Base-by-base conservation (phyloP, 2,888 invertebrate genomes). In the Pseudococcus viburni region DNA sequence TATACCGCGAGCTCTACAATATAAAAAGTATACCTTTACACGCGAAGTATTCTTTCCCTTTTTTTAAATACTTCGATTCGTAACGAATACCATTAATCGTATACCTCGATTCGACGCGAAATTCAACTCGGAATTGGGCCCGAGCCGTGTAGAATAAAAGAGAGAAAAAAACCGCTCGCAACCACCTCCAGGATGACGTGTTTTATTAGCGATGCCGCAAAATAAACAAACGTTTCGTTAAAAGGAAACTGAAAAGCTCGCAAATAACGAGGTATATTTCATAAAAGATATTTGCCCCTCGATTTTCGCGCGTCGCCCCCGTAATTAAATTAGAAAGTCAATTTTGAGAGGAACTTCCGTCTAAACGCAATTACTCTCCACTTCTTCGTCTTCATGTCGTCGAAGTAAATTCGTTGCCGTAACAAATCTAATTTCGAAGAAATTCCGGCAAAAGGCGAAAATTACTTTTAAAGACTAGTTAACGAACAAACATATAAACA, bases 311-410 rank as follows among this genome's bases (percentile, higher is more conserved):
- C 80, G 33, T 83, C n/a, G 39, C 11, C 42, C 33, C 9, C 19
- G 80, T 83, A 83, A 83, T 83, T 83, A 83, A 83, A 83, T 83
- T 83, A 83, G 80, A 83, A 83, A 83, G 80, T 83, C 80, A 83
- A 83, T 83, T 83, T 83, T 46, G 80, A 83, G 80, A 83, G 42
- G 80, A 83, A 83, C 80, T 83, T 83, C 80, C 46, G 46, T 83
- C 80, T 83, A 83, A 83, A 83, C 80, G 80, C 80, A 83, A 83
- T 83, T 83, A 83, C 80, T 83, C 80, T 83, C 80, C 46, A 83
- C 80, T 83, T 46, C 80, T 42, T 83, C 73, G 33, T 73, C 80
- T 46, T 46, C 46, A 46, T 22, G 42, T 46, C 46, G 46, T 83
- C 80, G 39, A 19, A 83, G 42, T 83, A 83, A 83, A 83, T 83